A percentile compares a stretch with the other conserved stretches of the same genome.
phyloP scores from a whole-genome alignment of 2,113 vertebrate species.

The Garra rufa region DNA sequence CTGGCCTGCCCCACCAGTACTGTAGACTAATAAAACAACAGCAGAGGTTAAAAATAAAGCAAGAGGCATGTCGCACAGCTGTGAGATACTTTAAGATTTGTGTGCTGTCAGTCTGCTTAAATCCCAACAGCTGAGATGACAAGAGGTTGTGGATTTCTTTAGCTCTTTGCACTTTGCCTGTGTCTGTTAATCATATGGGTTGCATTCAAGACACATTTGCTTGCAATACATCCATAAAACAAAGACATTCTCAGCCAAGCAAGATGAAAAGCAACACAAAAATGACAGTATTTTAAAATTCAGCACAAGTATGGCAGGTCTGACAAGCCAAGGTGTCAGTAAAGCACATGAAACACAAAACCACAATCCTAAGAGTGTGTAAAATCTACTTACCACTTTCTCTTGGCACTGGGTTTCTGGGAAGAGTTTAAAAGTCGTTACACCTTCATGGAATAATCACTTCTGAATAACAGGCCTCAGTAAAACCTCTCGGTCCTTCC shows the following conservation, averaged over 20 bases:
- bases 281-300: not conserved
- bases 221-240: constrained; percentile 20
- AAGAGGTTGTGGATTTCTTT: constrained; percentile 52
- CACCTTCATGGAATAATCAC: constrained; percentile 57
- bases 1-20: constrained; percentile 39
- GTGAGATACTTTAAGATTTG: constrained; percentile 75
- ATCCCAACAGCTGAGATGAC: constrained; percentile 88
- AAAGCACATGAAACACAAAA: constrained; percentile 26
- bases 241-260: not conserved
- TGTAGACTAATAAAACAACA: constrained; percentile 65
- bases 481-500: constrained; percentile 66
- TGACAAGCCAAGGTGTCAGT: not conserved
- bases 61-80: constrained; percentile 81
- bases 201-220: constrained; percentile 7
- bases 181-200: constrained; percentile 19
- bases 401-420: constrained; percentile 55
- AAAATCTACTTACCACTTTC: constrained; percentile 73
- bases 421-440: constrained; percentile 40
- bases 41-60: constrained; percentile 80
- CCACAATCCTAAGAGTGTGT: constrained; percentile 51
- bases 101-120: constrained; percentile 78
- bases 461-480: constrained; percentile 61
- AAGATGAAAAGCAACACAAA: constrained; percentile 21
- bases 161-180: constrained; percentile 39
- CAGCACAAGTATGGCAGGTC: not conserved